Conservation (phyloP, 30 jellyfish, hydroid and myxozoan genomes). For the Pseudorhiza aurosa region DNA sequence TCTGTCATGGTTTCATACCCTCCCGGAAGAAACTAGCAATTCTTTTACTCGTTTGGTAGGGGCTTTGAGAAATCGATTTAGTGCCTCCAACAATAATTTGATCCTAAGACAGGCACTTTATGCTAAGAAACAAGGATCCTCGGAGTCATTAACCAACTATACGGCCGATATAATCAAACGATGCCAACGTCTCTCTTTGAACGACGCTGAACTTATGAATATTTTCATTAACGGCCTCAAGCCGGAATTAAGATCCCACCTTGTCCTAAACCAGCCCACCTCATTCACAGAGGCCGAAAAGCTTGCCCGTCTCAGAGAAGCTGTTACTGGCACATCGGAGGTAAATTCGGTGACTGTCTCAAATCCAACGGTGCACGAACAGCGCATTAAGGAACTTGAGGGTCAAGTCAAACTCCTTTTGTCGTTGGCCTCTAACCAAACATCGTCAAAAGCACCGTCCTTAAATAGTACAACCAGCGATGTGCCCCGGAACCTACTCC, state of each 20-base stretch:
- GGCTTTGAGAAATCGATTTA: slow-evolving; percentile 22
- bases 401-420: background rate
- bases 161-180: slow-evolving; percentile 17
- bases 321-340: background rate
- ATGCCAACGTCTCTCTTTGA: slow-evolving; percentile 26
- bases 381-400: slow-evolving; percentile 5
- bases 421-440: slow-evolving; percentile 9
- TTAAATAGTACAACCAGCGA: too few species aligned
- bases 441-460: too few species aligned
- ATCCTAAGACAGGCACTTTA: slow-evolving; percentile 20
- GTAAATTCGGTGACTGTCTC: background rate
- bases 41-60: background rate
- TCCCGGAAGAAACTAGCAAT: slow-evolving; percentile 9
- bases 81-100: slow-evolving; percentile 26
- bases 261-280: slow-evolving; percentile 11
- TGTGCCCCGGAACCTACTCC: too few species aligned
- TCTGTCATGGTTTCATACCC: slow-evolving; percentile 22
- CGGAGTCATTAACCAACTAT: slow-evolving; percentile 1
- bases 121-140: slow-evolving; percentile 34
- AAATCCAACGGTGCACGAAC: background rate
- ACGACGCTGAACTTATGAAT: slow-evolving; percentile 43
- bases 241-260: background rate
- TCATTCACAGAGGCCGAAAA: slow-evolving; percentile 31
- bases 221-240: slow-evolving; percentile 16
- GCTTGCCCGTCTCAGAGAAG: slow-evolving; percentile 32